A percentile compares a stretch with the other conserved stretches of the same genome.
phyloP scores from a whole-genome alignment of 1,140 invertebrate genomes.

The Musca vetustissima region DNA sequence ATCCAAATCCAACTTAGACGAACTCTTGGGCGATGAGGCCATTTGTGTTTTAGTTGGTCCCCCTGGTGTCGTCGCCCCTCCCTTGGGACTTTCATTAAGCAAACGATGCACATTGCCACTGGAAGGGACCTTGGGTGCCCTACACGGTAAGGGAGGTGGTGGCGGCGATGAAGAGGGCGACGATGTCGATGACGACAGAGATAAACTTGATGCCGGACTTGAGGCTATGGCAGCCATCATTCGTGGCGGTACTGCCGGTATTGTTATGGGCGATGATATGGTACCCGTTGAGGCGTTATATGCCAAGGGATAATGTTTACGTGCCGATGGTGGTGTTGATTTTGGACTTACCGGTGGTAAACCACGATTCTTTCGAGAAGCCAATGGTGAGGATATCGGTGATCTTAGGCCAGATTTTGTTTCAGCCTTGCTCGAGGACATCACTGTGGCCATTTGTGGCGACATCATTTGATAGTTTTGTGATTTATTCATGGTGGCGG shows the following conservation, averaged over 20 bases:
- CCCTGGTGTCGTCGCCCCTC: not conserved
- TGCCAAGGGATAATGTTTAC: conserved; percentile 46
- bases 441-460: conserved; percentile 48
- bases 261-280: conserved; percentile 32
- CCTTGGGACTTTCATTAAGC: conserved; percentile 20
- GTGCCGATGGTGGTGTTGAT: conserved; percentile 46
- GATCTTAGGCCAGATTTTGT: conserved; percentile 42
- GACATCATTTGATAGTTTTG: conserved; percentile 42
- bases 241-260: conserved; percentile 36
- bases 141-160: conserved; percentile 45
- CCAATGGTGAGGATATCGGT: conserved; percentile 45
- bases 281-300: conserved; percentile 46
- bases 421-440: conserved; percentile 44
- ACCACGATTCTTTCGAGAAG: conserved; percentile 43
- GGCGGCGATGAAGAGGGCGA: conserved; percentile 46
- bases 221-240: conserved; percentile 41
- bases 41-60: not conserved
- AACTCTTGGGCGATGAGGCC: not conserved
- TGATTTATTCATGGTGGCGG: conserved; percentile 7
- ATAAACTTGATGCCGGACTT: conserved; percentile 46
- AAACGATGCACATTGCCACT: conserved; percentile 21
- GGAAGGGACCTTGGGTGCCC: conserved; percentile 39
- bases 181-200: conserved; percentile 45
- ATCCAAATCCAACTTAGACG: conserved; percentile 38
- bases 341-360: conserved; percentile 44